A percentile compares a stretch with the other conserved stretches of the same genome.
Conservation (phyloP, 2,888 invertebrate genomes). For the Exephanes ischioxanthus region DNA sequence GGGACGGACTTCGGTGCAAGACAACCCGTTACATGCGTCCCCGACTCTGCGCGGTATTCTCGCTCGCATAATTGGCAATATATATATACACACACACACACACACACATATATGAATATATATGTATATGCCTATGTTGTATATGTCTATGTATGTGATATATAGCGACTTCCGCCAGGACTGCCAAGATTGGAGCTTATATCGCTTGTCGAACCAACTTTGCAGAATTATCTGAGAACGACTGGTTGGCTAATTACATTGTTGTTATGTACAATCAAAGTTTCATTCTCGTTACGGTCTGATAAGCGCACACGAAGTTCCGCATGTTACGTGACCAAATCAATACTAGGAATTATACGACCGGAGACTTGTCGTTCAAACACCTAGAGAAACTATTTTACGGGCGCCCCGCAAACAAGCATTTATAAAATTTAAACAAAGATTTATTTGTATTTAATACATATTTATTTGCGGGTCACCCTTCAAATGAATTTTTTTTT, state of each 20-base stretch:
- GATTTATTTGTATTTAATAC: too few relatives aligned
- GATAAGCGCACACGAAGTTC: constrained; percentile 6
- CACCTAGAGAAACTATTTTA: too few relatives aligned
- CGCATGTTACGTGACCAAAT: background rate
- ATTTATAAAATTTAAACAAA: too few relatives aligned
- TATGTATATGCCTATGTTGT: too few relatives aligned
- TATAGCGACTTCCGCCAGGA: background rate
- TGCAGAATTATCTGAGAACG: constrained; percentile 23
- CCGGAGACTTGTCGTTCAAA: background rate
- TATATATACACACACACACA: background rate
- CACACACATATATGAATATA: too few relatives aligned
- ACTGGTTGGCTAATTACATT: constrained; percentile 9
- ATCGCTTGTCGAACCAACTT: constrained; percentile 37
- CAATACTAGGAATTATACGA: background rate
- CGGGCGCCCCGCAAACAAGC: too few relatives aligned
- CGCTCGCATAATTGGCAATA: constrained; percentile 28
- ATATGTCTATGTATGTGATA: too few relatives aligned
- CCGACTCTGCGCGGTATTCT: constrained; percentile 15
- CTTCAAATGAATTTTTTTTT: too few relatives aligned
- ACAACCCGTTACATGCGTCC: constrained; percentile 25
- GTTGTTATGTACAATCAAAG: background rate
- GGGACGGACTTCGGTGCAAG: constrained; percentile 36
- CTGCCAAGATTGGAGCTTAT: constrained; percentile 35
- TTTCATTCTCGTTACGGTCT: background rate
- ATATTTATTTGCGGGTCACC: too few relatives aligned